These are phyloP conservation scores for Periplaneta americana DNA, from an alignment of 1,140 invertebrate species.

Conservation along the genomic window DNA sequence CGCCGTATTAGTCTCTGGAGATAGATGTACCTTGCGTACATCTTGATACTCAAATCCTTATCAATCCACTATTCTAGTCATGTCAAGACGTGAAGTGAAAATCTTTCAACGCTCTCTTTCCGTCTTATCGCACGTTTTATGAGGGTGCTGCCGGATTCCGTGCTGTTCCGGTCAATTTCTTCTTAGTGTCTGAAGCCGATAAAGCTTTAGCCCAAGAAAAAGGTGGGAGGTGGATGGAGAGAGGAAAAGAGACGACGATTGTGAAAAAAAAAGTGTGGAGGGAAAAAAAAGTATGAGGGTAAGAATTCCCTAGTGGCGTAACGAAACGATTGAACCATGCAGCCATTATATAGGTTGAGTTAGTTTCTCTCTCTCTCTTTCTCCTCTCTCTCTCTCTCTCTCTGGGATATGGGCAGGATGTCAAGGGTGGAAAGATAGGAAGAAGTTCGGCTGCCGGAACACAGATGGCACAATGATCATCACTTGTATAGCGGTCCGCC, in stretches of 20 bases:
- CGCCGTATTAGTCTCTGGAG: background rate
- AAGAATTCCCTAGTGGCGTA: background rate
- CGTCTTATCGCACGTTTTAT: background rate
- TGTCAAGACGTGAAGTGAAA: background rate
- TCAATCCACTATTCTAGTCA: background rate
- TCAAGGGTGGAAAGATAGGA: background rate
- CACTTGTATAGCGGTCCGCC: background rate
- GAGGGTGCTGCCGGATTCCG: background rate
- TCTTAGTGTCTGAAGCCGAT: background rate
- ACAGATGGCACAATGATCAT: background rate
- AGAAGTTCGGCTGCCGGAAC: background rate
- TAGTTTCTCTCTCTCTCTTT: background rate
- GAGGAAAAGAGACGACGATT: background rate
- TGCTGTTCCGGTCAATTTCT: conserved; percentile 8
- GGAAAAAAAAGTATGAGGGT: background rate
- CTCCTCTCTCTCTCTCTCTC: background rate
- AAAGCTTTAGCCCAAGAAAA: background rate
- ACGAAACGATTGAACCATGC: conserved; percentile 8
- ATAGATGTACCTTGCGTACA: background rate
- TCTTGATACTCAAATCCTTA: background rate
- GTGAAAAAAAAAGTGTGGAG: background rate
- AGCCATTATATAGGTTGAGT: background rate
- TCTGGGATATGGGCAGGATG: background rate
- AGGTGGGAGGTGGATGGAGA: background rate
- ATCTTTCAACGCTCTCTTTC: background rate